Conservation (phyloP, 1,140 invertebrate species). For the Aethina tumida region DNA sequence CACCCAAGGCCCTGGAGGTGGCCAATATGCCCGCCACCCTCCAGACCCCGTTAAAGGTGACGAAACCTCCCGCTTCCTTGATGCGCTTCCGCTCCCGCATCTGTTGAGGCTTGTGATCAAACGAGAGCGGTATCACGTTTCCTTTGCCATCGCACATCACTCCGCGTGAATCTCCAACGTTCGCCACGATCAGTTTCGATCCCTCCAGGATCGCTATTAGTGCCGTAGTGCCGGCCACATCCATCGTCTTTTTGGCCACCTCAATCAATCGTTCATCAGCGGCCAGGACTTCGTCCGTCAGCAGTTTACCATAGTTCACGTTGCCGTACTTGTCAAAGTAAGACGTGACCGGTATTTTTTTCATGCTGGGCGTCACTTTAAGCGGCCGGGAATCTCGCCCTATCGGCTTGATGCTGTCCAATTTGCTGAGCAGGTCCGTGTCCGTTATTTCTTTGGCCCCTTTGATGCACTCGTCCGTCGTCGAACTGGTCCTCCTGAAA, state of each 20-base stretch:
- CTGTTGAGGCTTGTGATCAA: conserved; percentile 93
- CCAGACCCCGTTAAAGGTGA: conserved; percentile 94
- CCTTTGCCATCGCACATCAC: conserved; percentile 88
- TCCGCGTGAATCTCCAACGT: conserved; percentile 91
- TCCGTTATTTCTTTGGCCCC: conserved; percentile 52
- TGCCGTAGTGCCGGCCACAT: conserved; percentile 89
- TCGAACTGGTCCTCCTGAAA: conserved; percentile 54
- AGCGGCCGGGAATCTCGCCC: conserved; percentile 46
- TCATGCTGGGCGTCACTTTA: conserved; percentile 22
- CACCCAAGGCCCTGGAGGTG: conserved; percentile 87
- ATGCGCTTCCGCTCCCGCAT: conserved; percentile 79
- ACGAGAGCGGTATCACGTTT: conserved; percentile 83
- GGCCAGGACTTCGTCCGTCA: conserved; percentile 75
- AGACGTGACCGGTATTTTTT: conserved; percentile 25
- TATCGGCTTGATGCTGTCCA: conserved; percentile 51
- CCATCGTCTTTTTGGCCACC: conserved; percentile 68
- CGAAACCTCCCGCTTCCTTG: conserved; percentile 84
- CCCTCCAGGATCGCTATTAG: conserved; percentile 78
- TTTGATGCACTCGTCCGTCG: conserved; percentile 44
- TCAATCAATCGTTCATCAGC: conserved; percentile 71
- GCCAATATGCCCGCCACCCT: conserved; percentile 91
- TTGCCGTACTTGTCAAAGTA: conserved; percentile 52
- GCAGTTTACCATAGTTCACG: conserved; percentile 68
- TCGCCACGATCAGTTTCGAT: conserved; percentile 78
- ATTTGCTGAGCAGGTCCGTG: conserved; percentile 52